Percentiles rank a stretch among this genome's conserved stretches.
Evolutionary conservation across 2,113 vertebrate genomes (phyloP).

Genomic region (Cranoglanis bouderius): DNA sequence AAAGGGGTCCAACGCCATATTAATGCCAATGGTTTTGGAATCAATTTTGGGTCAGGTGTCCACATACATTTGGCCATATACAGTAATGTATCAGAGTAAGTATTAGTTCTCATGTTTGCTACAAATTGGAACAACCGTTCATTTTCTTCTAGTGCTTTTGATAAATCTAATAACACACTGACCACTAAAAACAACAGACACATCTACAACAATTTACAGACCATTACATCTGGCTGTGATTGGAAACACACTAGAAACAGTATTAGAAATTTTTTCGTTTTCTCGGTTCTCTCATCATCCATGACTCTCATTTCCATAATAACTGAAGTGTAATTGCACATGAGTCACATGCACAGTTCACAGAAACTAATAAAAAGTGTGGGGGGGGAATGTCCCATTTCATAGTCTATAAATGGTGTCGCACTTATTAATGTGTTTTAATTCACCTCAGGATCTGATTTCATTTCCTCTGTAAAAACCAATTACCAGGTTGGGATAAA

Average conservation of each 20-base stretch:
- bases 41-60: not conserved
- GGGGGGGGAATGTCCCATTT: no score
- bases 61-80: not conserved
- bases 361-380: constrained; percentile 40
- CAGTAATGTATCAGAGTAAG: not conserved
- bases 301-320: not conserved
- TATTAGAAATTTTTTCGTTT: not conserved
- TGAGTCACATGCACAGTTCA: constrained; percentile 24
- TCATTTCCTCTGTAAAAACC: constrained; percentile 54
- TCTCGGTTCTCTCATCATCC: not conserved
- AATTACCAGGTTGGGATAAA: constrained; percentile 34
- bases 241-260: not conserved
- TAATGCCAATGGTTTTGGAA: not conserved
- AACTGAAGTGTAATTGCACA: constrained; percentile 8
- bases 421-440: constrained; percentile 61
- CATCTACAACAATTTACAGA: not conserved
- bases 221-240: not conserved
- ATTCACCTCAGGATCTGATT: constrained; percentile 59
- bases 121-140: not conserved
- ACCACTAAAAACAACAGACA: not conserved
- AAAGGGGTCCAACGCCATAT: not conserved
- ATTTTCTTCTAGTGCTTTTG: not conserved
- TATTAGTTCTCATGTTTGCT: not conserved
- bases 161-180: no score
- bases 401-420: constrained; percentile 52